Base-by-base conservation (phyloP, 2,888 invertebrate genomes). In the Heliconius charithonia region DNA sequence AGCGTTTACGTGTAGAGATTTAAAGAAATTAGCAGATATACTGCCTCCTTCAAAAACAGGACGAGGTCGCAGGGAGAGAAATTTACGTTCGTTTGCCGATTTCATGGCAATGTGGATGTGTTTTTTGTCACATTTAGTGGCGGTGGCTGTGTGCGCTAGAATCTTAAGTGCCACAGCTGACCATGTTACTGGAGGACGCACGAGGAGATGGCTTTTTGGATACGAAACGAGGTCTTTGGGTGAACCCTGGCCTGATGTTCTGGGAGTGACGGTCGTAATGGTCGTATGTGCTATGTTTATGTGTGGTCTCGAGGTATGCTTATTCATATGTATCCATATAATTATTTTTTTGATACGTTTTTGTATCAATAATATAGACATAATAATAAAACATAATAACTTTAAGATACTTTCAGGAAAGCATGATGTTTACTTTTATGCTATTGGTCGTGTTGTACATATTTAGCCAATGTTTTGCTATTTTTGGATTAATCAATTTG, bases 221-320 rank as follows among this genome's bases (percentile, higher is more conserved):
- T 92, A 96, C 83, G 95, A 96, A 85, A 95, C 96, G 9, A 93
- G 95, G 84, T 93, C 95, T 1, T 87, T 96, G 76, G 96, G 96
- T 0, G 96, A 96, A 84, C 96, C 96, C 0, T 96, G 96, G 96
- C 96, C 96, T 37, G 96, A 96, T 85, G 95, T 96, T 6, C 85
- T 96, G 7, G 96, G 96, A 9, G 96, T 96, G 4, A 96, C 96
- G 0, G 96, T 96, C 41, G 95, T 96, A 12, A 93, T 96, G 86
- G 95, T 96, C 0, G 95, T 96, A 4, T 96, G 96, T 62, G 94
- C 95, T 62, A 94, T 96, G 91, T 96, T 96, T 84, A 96, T 96
- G 96, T 94, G 96, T 84, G 96, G 96, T 59, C 88, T 96, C 62
- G 96, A 96, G 93, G 96, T 96, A 87, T 59, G 51, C 3, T 51